Evolutionary conservation across 2,888 invertebrate genomes (phyloP).

Genomic region (Ceramica pisi): DNA sequence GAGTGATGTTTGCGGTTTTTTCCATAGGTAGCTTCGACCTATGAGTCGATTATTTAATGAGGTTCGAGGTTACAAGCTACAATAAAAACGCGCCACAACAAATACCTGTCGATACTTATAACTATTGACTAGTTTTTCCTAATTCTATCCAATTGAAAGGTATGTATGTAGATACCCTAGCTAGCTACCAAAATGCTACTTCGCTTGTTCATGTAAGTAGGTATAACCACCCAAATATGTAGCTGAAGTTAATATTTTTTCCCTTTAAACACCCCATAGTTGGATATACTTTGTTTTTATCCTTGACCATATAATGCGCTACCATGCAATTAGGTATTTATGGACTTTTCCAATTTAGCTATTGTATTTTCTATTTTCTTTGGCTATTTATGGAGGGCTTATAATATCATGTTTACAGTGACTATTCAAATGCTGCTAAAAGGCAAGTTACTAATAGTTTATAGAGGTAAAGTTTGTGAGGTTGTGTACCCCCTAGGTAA

Average conservation of each 20-base stretch:
- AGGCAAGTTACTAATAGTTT: background rate
- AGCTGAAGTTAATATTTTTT: background rate
- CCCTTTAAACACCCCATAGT: background rate
- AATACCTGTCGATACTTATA: background rate
- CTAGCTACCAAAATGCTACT: background rate
- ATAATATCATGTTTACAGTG: background rate
- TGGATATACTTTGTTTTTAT: constrained; percentile 11
- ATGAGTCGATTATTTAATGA: constrained; percentile 3
- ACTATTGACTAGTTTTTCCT: background rate
- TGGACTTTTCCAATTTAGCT: background rate
- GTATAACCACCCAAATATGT: background rate
- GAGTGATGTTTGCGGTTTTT: constrained; percentile 12
- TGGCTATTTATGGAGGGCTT: background rate
- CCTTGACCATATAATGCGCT: background rate
- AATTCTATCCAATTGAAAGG: background rate
- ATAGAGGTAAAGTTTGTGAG: too few species aligned
- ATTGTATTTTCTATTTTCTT: background rate
- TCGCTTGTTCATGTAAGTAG: background rate
- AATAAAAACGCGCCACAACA: background rate
- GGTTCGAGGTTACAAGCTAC: background rate
- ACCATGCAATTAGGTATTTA: constrained; percentile 3
- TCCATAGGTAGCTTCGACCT: background rate
- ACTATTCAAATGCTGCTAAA: background rate
- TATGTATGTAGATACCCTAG: background rate
- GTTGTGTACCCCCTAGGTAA: too few species aligned